A percentile compares a stretch with the other conserved stretches of the same genome.
These are phyloP conservation scores for Stenichneumon culpator DNA, from an alignment of 2,888 invertebrate genomes.

Conservation along the genomic window DNA sequence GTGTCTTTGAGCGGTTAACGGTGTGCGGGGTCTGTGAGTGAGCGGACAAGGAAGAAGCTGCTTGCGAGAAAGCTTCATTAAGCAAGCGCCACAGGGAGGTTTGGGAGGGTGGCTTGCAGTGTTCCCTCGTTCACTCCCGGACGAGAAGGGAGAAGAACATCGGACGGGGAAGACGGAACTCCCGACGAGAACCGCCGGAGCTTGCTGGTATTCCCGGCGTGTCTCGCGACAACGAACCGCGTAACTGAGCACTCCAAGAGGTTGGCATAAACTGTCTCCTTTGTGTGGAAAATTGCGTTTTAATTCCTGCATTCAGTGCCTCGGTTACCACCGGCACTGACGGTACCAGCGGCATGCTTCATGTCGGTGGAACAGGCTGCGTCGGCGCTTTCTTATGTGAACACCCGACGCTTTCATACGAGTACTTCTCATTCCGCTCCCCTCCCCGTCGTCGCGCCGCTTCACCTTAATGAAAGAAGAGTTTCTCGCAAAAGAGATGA, in stretches of 20 bases:
- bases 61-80: constrained; percentile 82
- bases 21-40: constrained; percentile 63
- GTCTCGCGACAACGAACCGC: constrained; percentile 64
- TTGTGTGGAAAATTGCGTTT: constrained; percentile 85
- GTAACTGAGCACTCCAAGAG: constrained; percentile 67
- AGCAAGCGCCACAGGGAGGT: constrained; percentile 77
- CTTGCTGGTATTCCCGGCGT: constrained; percentile 33
- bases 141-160: constrained; percentile 58
- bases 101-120: constrained; percentile 42
- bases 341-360: constrained; percentile 40
- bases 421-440: neutral
- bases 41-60: constrained; percentile 77
- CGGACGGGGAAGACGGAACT: constrained; percentile 58
- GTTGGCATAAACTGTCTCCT: constrained; percentile 82
- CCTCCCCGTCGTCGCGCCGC: neutral
- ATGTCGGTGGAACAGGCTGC: constrained; percentile 38
- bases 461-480: constrained; percentile 13
- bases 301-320: constrained; percentile 83
- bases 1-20: constrained; percentile 57
- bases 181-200: constrained; percentile 17
- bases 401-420: constrained; percentile 19
- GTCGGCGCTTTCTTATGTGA: constrained; percentile 24
- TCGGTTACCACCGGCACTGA: constrained; percentile 72
- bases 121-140: constrained; percentile 56
- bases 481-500: neutral